phyloP scores from a whole-genome alignment of 2,113 vertebrate species.

The Ochotona princeps region DNA sequence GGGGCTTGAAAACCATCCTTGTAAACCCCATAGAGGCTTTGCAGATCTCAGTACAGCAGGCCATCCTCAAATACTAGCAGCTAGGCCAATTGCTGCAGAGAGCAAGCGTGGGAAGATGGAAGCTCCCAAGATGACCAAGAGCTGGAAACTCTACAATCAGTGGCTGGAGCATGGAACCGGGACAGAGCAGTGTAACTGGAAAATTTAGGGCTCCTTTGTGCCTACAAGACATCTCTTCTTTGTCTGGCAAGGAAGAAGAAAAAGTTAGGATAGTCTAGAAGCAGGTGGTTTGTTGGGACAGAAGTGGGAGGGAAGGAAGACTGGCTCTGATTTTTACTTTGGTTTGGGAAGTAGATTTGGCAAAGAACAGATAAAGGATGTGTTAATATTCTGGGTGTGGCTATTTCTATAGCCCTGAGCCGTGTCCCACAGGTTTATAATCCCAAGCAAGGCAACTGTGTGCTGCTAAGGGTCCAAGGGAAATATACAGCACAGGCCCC shows the following conservation, averaged over 20 bases:
- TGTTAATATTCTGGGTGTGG: neutral
- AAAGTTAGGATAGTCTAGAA: too few relatives aligned
- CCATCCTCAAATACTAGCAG: neutral
- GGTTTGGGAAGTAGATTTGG: neutral
- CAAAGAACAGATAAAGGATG: neutral
- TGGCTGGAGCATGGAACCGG: neutral
- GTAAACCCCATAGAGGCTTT: neutral
- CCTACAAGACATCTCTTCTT: neutral
- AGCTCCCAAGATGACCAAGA: accelerated
- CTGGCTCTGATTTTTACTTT: neutral
- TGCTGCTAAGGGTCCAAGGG: neutral
- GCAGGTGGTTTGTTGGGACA: neutral
- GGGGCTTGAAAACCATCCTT: neutral
- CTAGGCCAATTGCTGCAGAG: neutral
- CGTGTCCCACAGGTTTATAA: neutral
- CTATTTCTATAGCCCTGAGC: neutral
- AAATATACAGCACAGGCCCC: neutral
- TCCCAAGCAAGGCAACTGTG: neutral
- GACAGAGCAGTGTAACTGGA: neutral
- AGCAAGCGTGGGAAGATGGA: neutral
- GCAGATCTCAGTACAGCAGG: neutral
- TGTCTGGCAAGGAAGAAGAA: neutral
- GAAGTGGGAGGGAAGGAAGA: neutral
- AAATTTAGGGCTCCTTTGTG: neutral
- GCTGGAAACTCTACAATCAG: neutral